Evolutionary conservation across 1,140 invertebrate genomes (phyloP).

Genomic region (Adoxophyes honmai): DNA sequence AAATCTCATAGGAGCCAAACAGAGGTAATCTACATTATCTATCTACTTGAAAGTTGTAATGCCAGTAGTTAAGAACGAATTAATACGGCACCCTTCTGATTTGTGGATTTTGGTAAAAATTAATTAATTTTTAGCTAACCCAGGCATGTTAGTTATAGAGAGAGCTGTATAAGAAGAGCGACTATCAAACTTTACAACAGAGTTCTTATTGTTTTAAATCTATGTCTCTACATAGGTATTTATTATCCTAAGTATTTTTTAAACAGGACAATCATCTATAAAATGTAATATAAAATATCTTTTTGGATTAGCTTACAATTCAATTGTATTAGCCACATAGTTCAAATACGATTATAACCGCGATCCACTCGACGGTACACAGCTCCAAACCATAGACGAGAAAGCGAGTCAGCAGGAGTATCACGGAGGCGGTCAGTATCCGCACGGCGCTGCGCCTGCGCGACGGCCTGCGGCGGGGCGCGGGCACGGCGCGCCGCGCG

Average conservation of each 20-base stretch:
- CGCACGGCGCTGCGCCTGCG: conserved; percentile 18
- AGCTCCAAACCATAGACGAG: conserved; percentile 51
- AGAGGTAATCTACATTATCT: no score
- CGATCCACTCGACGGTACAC: conserved; percentile 58
- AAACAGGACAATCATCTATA: conserved; percentile 7
- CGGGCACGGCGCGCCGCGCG: conserved; percentile 17
- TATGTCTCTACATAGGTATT: background rate
- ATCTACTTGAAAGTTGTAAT: no score
- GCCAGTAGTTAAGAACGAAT: no score
- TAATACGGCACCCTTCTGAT: no score
- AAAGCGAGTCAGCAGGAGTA: conserved; percentile 45
- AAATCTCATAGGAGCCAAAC: no score
- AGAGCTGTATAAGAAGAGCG: conserved; percentile 9
- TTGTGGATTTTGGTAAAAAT: no score
- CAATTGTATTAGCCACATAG: conserved; percentile 60
- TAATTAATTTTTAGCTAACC: no score
- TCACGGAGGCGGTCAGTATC: conserved; percentile 26
- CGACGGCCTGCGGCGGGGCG: conserved; percentile 20
- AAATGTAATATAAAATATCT: conserved; percentile 14
- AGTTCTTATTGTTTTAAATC: background rate
- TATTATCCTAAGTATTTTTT: background rate
- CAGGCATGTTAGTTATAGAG: background rate
- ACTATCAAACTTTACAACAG: conserved; percentile 1
- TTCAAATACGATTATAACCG: conserved; percentile 51
- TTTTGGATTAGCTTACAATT: conserved; percentile 22